These are phyloP conservation scores for Aphaenogaster rudis DNA, from an alignment of 1,140 invertebrate genomes.

Conservation along the genomic window DNA sequence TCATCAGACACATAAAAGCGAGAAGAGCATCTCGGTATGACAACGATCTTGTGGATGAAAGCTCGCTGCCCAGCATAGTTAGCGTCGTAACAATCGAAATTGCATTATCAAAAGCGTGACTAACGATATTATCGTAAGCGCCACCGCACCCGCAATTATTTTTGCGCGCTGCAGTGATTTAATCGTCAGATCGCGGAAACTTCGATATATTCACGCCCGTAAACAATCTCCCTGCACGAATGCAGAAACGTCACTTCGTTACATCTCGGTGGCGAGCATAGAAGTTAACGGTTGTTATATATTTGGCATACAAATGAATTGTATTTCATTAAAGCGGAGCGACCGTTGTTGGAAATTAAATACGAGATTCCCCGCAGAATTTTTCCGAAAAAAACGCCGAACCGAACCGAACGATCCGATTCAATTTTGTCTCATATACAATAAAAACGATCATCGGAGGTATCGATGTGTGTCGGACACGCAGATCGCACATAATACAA, in stretches of 20 bases:
- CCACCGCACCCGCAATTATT: constrained; percentile 11
- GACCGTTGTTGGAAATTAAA: constrained; percentile 32
- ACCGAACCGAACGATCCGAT: constrained; percentile 15
- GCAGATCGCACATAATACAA: constrained; percentile 45
- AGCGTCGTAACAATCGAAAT: constrained; percentile 3
- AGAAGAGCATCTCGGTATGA: neutral
- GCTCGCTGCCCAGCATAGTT: neutral
- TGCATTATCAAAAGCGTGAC: constrained; percentile 39
- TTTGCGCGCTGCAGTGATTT: constrained; percentile 23
- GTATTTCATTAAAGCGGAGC: constrained; percentile 43
- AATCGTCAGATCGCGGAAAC: constrained; percentile 9
- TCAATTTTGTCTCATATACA: constrained; percentile 45
- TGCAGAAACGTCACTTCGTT: neutral
- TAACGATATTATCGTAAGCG: constrained; percentile 31
- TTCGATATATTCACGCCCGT: neutral
- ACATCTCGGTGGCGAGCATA: neutral
- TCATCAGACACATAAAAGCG: neutral
- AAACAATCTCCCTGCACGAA: neutral
- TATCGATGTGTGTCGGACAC: constrained; percentile 42
- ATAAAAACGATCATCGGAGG: constrained; percentile 29
- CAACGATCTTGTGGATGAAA: neutral
- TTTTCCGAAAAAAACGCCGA: neutral
- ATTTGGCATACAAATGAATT: constrained; percentile 14
- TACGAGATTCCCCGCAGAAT: neutral
- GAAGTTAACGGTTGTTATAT: constrained; percentile 26